Conservation (phyloP, 2,888 invertebrate genomes). For the Cataglyphis albicans region DNA sequence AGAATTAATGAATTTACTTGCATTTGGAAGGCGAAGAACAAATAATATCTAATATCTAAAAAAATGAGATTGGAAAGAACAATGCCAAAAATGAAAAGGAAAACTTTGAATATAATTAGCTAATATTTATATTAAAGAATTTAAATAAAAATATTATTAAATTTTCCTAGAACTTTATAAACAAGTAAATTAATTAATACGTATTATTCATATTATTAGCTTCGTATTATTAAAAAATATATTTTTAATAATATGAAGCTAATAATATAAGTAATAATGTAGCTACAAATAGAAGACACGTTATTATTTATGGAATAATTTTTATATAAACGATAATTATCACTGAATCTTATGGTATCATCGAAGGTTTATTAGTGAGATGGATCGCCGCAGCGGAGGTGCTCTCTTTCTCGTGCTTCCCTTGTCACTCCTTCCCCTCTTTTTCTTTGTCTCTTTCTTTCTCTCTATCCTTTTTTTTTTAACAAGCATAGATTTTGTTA, state of each 20-base stretch:
- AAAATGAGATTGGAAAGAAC: background rate
- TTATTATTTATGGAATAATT: background rate
- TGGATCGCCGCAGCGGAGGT: background rate
- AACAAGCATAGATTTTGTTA: conserved; percentile 81
- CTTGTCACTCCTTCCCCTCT: conserved; percentile 1
- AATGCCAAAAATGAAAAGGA: no score
- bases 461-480: conserved; percentile 60
- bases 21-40: no score
- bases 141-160: background rate
- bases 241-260: background rate
- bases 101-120: no score
- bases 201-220: background rate
- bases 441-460: conserved; percentile 25
- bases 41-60: no score
- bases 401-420: background rate
- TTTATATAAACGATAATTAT: background rate
- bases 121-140: background rate
- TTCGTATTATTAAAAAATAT: background rate
- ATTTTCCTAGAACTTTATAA: background rate
- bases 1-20: background rate
- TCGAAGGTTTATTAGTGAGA: background rate
- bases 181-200: background rate
- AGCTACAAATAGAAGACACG: background rate
- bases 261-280: background rate
- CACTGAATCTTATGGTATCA: background rate